phyloP scores from a whole-genome alignment of 1,140 invertebrate species.

The Orchesella cincta region DNA sequence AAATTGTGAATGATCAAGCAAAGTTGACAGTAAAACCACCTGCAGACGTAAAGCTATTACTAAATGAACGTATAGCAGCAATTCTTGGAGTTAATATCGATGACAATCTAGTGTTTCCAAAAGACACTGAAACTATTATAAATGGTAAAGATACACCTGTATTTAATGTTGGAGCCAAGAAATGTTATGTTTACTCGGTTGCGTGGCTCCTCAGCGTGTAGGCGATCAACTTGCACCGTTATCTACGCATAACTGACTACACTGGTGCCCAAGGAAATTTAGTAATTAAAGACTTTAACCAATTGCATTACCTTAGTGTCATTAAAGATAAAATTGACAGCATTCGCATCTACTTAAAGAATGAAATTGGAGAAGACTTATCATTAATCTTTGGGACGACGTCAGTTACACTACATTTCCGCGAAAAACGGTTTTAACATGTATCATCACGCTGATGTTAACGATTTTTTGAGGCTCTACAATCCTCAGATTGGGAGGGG shows the following conservation, averaged over 20 bases:
- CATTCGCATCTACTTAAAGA: background rate
- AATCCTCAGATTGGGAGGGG: background rate
- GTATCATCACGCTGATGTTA: background rate
- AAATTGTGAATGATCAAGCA: too few relatives aligned
- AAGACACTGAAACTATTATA: background rate
- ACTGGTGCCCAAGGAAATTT: background rate
- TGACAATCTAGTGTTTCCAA: background rate
- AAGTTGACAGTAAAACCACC: too few relatives aligned
- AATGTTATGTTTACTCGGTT: background rate
- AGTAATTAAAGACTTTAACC: background rate
- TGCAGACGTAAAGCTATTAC: background rate
- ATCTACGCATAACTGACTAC: background rate
- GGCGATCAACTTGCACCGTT: background rate
- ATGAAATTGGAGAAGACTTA: background rate
- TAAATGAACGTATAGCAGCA: background rate
- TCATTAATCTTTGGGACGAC: background rate
- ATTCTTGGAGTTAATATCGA: background rate
- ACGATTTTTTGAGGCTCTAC: too few relatives aligned
- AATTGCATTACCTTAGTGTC: background rate
- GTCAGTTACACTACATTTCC: background rate
- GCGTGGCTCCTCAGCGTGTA: background rate
- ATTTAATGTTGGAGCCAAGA: background rate
- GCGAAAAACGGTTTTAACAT: constrained; percentile 3
- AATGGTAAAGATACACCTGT: background rate
- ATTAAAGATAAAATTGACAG: background rate